A percentile compares a stretch with the other conserved stretches of the same genome.
Evolutionary conservation across 2,888 invertebrate genomes (phyloP).

Genomic region (Apantesis nais): DNA sequence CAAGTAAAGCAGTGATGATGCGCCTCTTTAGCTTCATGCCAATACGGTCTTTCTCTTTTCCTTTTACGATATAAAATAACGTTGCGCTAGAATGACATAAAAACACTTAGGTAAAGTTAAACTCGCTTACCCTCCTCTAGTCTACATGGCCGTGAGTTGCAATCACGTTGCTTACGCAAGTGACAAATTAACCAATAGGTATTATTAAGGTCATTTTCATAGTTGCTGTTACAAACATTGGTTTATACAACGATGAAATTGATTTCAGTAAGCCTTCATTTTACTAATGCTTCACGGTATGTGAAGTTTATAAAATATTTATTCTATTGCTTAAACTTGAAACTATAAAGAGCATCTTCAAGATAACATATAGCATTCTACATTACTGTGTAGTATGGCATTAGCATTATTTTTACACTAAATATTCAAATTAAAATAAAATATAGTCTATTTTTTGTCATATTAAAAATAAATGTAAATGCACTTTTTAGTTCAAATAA

Average conservation of each 20-base stretch:
- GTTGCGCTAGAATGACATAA: conserved; percentile 89
- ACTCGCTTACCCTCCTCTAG: background rate
- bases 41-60: conserved; percentile 90
- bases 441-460: no score
- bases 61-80: conserved; percentile 97
- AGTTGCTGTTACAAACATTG: background rate
- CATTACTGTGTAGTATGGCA: background rate
- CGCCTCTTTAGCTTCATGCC: conserved; percentile 90
- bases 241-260: background rate
- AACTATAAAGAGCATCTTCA: no score
- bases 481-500: no score
- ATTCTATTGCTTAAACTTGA: no score
- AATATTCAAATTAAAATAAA: no score
- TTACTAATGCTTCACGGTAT: background rate
- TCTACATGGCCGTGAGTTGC: background rate
- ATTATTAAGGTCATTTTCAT: background rate
- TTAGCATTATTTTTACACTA: background rate
- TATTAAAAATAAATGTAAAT: background rate
- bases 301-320: no score
- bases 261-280: background rate
- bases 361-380: no score
- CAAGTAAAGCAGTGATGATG: conserved; percentile 93
- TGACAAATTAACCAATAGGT: background rate
- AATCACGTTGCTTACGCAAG: background rate
- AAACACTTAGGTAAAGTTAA: background rate